Evolutionary conservation across 2,797 vertebrate genomes (phyloP).

Genomic region (Peromyscus nudipes): DNA sequence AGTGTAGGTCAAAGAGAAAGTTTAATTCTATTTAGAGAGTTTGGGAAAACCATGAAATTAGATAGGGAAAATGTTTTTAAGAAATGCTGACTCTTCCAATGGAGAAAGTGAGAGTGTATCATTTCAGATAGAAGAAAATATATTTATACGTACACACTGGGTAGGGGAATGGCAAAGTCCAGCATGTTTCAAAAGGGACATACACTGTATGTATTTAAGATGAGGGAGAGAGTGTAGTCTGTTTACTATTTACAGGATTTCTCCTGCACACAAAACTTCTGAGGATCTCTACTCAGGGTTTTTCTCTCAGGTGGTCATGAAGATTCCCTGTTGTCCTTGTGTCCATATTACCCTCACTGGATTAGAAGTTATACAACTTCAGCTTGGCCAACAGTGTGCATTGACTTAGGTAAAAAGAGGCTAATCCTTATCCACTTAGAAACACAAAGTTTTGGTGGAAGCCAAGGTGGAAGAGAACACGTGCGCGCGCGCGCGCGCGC

Average conservation of each 20-base stretch:
- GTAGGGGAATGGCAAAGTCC: background rate
- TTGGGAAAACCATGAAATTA: slow-evolving; percentile 26
- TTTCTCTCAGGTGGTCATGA: background rate
- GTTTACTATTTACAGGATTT: background rate
- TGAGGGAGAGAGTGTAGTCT: background rate
- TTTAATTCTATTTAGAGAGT: slow-evolving; percentile 39
- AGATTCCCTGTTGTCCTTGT: background rate
- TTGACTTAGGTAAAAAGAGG: background rate
- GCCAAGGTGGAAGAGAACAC: slow-evolving; percentile 22
- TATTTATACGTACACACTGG: background rate
- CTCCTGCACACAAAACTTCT: background rate
- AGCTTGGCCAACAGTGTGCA: background rate
- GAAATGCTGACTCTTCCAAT: background rate
- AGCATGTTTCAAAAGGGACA: background rate
- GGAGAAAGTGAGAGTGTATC: background rate
- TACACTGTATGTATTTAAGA: background rate
- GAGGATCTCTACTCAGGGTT: background rate
- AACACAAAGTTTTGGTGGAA: slow-evolving; percentile 15
- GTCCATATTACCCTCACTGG: background rate
- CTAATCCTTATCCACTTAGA: background rate
- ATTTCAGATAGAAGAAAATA: slow-evolving; percentile 24
- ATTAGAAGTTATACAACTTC: background rate
- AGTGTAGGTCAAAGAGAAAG: background rate
- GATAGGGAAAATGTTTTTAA: slow-evolving; percentile 12
- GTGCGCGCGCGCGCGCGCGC: too few relatives aligned